Evolutionary conservation across 2,888 invertebrate genomes (phyloP).

Genomic region (Heliconius charithonia): DNA sequence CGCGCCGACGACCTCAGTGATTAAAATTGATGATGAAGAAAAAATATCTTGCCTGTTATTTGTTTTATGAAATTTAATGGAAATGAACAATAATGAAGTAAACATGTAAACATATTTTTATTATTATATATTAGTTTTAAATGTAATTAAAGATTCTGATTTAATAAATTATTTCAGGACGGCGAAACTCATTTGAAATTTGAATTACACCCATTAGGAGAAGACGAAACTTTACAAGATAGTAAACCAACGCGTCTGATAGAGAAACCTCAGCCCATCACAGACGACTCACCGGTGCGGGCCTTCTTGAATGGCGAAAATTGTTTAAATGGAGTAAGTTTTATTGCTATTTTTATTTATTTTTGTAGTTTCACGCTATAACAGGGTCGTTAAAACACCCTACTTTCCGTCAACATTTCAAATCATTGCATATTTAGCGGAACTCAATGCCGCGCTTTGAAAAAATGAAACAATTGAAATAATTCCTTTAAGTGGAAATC

Average conservation of each 20-base stretch:
- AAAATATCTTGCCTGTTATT: too few species aligned
- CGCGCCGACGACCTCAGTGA: too few species aligned
- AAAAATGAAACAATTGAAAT: too few species aligned
- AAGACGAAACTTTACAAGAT: slow-evolving; percentile 68
- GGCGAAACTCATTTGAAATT: slow-evolving; percentile 86
- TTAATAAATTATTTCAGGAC: slow-evolving; percentile 71
- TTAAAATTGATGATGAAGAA: too few species aligned
- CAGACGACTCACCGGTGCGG: slow-evolving; percentile 88
- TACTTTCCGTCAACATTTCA: too few species aligned
- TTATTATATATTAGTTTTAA: neutral
- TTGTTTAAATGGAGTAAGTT: slow-evolving; percentile 92
- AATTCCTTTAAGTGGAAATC: too few species aligned
- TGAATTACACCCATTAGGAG: slow-evolving; percentile 86
- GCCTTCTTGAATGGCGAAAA: slow-evolving; percentile 93
- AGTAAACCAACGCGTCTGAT: slow-evolving; percentile 46
- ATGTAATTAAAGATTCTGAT: neutral
- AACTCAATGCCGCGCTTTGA: too few species aligned
- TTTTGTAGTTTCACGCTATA: neutral
- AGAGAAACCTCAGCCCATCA: slow-evolving; percentile 55
- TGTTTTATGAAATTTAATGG: too few species aligned
- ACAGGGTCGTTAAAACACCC: too few species aligned
- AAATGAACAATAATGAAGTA: too few species aligned
- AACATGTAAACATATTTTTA: too few species aligned
- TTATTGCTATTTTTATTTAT: neutral
- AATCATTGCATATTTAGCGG: too few species aligned